Percentiles rank a stretch among this genome's conserved stretches.
Evolutionary conservation across 2,113 vertebrate species (phyloP).

Genomic region (Corythornis madagascariensis): DNA sequence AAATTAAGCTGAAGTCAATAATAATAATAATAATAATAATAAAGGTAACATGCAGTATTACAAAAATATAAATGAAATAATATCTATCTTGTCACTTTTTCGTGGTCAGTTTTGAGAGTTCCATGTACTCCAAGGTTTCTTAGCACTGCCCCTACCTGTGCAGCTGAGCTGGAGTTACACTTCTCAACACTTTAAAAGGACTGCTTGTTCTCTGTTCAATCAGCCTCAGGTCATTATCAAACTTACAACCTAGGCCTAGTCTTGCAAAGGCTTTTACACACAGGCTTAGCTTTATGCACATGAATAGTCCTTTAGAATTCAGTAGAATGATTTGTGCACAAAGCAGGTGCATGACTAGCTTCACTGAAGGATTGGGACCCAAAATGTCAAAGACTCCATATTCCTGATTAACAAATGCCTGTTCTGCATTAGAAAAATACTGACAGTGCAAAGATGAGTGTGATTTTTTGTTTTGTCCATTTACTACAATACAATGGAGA

Average conservation of each 20-base stretch:
- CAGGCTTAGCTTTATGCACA: constrained; percentile 63
- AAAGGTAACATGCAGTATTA: neutral
- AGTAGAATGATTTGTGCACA: constrained; percentile 57
- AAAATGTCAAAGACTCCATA: constrained; percentile 58
- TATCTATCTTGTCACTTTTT: neutral
- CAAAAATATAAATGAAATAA: neutral
- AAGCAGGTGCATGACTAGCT: constrained; percentile 60
- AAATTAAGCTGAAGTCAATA: neutral
- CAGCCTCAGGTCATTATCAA: constrained; percentile 51
- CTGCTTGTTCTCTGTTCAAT: constrained; percentile 44
- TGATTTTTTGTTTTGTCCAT: neutral
- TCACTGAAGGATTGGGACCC: constrained; percentile 41
- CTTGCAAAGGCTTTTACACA: constrained; percentile 63
- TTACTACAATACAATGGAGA: neutral
- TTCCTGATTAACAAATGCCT: constrained; percentile 37
- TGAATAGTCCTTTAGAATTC: constrained; percentile 69
- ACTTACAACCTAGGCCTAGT: constrained; percentile 51
- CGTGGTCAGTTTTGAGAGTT: neutral
- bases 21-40: neutral
- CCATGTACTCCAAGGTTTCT: neutral
- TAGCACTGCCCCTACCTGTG: constrained; percentile 17
- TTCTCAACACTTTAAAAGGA: constrained; percentile 19
- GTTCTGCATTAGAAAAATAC: constrained; percentile 40
- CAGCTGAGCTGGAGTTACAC: neutral
- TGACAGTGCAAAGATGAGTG: constrained; percentile 20